Base-by-base conservation (phyloP, 2,888 invertebrate species). In the Palloptera scutellata region DNA sequence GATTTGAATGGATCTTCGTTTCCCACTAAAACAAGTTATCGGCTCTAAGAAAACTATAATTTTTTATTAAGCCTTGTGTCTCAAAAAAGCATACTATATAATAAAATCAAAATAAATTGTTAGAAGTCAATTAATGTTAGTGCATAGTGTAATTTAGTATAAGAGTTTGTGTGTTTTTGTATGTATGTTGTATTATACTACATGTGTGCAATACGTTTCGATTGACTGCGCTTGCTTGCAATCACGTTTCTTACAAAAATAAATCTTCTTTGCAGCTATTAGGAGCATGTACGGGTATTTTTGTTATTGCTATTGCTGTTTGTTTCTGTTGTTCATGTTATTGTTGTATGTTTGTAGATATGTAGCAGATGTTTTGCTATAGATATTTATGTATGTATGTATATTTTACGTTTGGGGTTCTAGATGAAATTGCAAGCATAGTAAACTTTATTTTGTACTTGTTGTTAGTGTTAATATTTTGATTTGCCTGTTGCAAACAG, bases 321-420 rank as follows among this genome's bases (percentile, higher is more conserved):
- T 48, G 10, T 48, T 48, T 13, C n/a, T 15, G 48, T 48, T 30
- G 30, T 30, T 48, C 30, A 4, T 48, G 45, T 45, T 45, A 45
- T 45, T 45, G 45, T 45, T 45, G 13, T 10, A n/a, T n/a, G 30
- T 30, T 30, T 15, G 48, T 15, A n/a, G 48, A 48, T 48, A 13
- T 13, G 12, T 15, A 48, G 48, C 48, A 48, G 48, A 48, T 48
- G 48, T 48, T 48, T 48, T 48, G 48, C 48, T 13, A 48, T n/a
- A 13, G 48, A 11, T 15, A 48, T n/a, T n/a, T n/a, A n/a, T n/a
- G n/a, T n/a, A n/a, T n/a, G n/a, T n/a, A n/a, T n/a, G 15, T 48
- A 15, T 30, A 6, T 30, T 8, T 48, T 11, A 13, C 48, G 48
- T 9, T 48, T n/a, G 48, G 13, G 6, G 8, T 5, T 13, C 48